Evolutionary conservation across 2,113 vertebrate genomes (phyloP).

Genomic region (Oenanthe oenanthe): DNA sequence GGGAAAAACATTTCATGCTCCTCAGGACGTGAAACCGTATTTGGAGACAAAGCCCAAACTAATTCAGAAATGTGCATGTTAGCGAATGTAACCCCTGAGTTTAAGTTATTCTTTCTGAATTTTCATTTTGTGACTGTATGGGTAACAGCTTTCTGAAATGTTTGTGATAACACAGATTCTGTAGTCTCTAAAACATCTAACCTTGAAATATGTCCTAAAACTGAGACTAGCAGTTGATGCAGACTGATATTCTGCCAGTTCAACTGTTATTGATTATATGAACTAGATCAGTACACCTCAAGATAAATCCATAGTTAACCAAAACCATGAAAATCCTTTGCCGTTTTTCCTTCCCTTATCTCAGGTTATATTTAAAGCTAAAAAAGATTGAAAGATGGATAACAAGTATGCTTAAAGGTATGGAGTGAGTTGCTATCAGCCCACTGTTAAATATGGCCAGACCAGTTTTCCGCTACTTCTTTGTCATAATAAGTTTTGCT

Average conservation of each 20-base stretch:
- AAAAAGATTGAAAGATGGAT: background rate
- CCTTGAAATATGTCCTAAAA: background rate
- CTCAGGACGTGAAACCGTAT: background rate
- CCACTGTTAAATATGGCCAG: background rate
- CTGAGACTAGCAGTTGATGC: background rate
- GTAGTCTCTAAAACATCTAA: background rate
- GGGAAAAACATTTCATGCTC: background rate
- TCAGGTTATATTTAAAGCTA: background rate
- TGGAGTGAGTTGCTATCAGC: background rate
- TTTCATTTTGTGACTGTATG: background rate
- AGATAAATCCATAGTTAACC: background rate
- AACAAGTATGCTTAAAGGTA: background rate
- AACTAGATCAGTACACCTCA: background rate
- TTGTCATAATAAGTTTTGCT: background rate
- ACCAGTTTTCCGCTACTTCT: background rate
- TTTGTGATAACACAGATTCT: background rate
- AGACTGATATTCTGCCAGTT: background rate
- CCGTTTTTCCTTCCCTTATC: background rate
- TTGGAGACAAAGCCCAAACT: background rate
- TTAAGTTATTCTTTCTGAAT: background rate
- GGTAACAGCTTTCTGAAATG: background rate
- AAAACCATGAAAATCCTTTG: background rate
- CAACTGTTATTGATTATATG: background rate
- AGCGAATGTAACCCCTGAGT: background rate
- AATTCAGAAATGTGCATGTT: fast-evolving